Percentiles rank a stretch among this genome's conserved stretches.
phyloP scores from a whole-genome alignment of 2,797 vertebrate genomes.

The Cyprinodon diabolis region DNA sequence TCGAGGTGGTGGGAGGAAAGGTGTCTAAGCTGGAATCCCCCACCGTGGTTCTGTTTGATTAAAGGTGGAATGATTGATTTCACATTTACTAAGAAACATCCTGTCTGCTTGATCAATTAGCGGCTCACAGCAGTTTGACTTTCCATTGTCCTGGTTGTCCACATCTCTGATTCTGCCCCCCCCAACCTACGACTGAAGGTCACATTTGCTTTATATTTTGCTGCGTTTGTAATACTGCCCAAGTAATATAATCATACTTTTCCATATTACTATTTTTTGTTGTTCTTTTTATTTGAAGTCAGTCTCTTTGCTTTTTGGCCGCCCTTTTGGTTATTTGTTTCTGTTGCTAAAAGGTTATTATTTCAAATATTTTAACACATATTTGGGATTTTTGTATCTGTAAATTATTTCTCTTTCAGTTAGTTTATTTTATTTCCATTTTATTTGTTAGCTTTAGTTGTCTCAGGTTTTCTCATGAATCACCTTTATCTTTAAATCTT shows the following conservation, averaged over 20 bases:
- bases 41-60: constrained; percentile 28
- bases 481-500: not conserved
- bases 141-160: constrained; percentile 1
- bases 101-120: constrained; percentile 18
- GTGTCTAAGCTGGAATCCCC: constrained; percentile 70
- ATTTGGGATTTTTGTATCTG: too few relatives aligned
- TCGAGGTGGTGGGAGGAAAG: constrained; percentile 54
- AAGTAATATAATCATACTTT: not conserved
- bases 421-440: not conserved
- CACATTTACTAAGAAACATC: constrained; percentile 27
- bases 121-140: not conserved
- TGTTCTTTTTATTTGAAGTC: not conserved
- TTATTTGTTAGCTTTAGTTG: not conserved
- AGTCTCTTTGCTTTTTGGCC: too few relatives aligned
- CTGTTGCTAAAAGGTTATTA: too few relatives aligned
- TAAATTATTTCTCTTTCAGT: not conserved
- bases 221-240: too few relatives aligned
- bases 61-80: constrained; percentile 43
- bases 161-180: not conserved
- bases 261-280: not conserved
- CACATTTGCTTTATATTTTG: not conserved
- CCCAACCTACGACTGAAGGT: not conserved
- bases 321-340: too few relatives aligned
- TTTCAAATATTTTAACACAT: too few relatives aligned
- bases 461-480: not conserved